These are phyloP conservation scores for Guaruba guarouba DNA, from an alignment of 2,113 vertebrate species.

Conservation along the genomic window DNA sequence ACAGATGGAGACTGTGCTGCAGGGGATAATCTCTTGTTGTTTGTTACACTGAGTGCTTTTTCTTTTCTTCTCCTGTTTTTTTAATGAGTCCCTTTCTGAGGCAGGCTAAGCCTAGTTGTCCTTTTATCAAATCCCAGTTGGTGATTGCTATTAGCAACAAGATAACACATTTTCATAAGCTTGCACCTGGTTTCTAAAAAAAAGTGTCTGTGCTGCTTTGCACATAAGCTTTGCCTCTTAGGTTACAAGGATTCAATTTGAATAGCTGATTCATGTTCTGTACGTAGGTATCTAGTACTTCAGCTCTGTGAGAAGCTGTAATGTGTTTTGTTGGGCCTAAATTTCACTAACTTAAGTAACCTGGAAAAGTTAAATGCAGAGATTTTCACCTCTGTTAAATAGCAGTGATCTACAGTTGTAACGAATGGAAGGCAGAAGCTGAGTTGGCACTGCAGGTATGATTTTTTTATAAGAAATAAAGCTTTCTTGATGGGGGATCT, in stretches of 20 bases:
- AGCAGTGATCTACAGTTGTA: not conserved
- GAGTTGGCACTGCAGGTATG: not conserved
- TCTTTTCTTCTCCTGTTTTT: conserved; percentile 12
- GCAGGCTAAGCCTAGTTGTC: conserved; percentile 23
- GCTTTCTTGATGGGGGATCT: not conserved
- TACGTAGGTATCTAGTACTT: not conserved
- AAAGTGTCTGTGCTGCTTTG: not conserved
- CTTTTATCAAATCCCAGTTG: conserved; percentile 62
- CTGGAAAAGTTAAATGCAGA: not conserved
- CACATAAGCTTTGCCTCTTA: not conserved
- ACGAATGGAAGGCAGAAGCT: not conserved
- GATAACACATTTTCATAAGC: conserved; percentile 32
- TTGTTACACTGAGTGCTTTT: conserved; percentile 37
- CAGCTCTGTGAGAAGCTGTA: not conserved
- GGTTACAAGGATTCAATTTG: not conserved
- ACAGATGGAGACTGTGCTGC: conserved; percentile 5
- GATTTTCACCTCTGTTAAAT: not conserved
- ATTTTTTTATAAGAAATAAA: not conserved
- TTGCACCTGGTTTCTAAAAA: conserved; percentile 15
- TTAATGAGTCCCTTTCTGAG: conserved; percentile 41
- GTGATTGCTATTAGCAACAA: conserved; percentile 46
- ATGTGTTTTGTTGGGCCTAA: not conserved
- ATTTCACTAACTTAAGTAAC: not conserved
- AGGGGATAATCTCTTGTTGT: conserved; percentile 43
- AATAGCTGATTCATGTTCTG: conserved; percentile 8